A percentile compares a stretch with the other conserved stretches of the same genome.
phyloP scores from a whole-genome alignment of 2,797 vertebrate genomes.

The Crax fasciolata region DNA sequence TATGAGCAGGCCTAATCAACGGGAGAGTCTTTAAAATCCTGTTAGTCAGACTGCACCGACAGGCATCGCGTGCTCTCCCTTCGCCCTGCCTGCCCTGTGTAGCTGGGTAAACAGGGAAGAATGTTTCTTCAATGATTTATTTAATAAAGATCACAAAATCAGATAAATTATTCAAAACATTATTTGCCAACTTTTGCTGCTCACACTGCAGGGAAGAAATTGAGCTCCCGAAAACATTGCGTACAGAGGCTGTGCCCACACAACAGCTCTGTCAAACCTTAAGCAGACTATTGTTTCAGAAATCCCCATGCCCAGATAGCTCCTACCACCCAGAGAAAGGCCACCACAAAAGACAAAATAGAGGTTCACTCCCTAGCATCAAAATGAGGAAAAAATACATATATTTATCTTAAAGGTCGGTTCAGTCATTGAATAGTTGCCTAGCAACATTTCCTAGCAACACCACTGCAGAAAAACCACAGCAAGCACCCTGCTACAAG shows the following conservation, averaged over 20 bases:
- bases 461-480: constrained; percentile 53
- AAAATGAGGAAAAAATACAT: constrained; percentile 66
- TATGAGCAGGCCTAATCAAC: not conserved
- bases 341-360: constrained; percentile 5
- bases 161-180: constrained; percentile 41
- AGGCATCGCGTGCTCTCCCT: not conserved
- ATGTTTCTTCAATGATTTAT: constrained; percentile 5
- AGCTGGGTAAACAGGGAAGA: not conserved
- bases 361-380: constrained; percentile 50
- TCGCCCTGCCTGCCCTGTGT: not conserved
- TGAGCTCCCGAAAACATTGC: not conserved
- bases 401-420: constrained; percentile 77
- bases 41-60: not conserved
- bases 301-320: not conserved
- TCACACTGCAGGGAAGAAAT: not conserved
- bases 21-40: not conserved
- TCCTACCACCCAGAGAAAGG: constrained; percentile 26
- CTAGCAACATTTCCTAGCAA: constrained; percentile 78
- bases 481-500: constrained; percentile 51
- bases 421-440: constrained; percentile 70
- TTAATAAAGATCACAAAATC: constrained; percentile 36
- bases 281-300: constrained; percentile 7
- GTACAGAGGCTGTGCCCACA: not conserved
- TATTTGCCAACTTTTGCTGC: constrained; percentile 38
- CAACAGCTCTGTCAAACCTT: constrained; percentile 16